Base-by-base conservation (phyloP, 2,888 invertebrate genomes). In the Tromatobia lineatoria region DNA sequence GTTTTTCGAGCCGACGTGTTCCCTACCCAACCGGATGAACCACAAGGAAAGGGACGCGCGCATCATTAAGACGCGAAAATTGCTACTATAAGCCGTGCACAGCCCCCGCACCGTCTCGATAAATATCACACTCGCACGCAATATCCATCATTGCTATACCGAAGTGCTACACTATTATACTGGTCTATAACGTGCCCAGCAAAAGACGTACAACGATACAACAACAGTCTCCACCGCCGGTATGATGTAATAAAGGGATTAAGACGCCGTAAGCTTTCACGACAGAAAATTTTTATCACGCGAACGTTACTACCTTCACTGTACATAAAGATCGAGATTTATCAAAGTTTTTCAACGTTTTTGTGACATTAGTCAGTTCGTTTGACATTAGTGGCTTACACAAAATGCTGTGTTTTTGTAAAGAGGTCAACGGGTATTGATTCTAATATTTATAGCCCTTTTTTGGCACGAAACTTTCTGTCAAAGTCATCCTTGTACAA, bases 21-120 rank as follows among this genome's bases (percentile, higher is more conserved):
- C n/a, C 34, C 29, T 23, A 25, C 20, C 11, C 42, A 18, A 54
- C 45, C 15, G 13, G 1, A 54, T 54, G 38, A 54, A 47, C 11
- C 38, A 54, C 64, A 64, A 25, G 15, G 23, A 20, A 45, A 70
- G 61, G 42, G 38, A 54, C 29, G 52, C 42, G 78, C 79, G 82
- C 84, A 87, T 86, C 86, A 86, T 87, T 83, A 86, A 87, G 85
- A 86, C 80, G 78, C 82, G 85, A 81, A 85, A 86, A 85, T 86
- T 82, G 81, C 86, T 82, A 76, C 74, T 82, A 75, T 76, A 70
- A 76, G 75, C 70, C 76, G 20, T 42, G 57, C 61, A 66, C 42
- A 50, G n/a, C 69, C 61, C 47, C 45, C 66, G 57, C 73, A 64
- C 80, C 76, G 77, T 70, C 66, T 59, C 78, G 80, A 83, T 78